Evolutionary conservation across 2,113 vertebrate genomes (phyloP), one percentile per base, ranked within the genome.

Genomic region (Istiophorus platypterus): DNA sequence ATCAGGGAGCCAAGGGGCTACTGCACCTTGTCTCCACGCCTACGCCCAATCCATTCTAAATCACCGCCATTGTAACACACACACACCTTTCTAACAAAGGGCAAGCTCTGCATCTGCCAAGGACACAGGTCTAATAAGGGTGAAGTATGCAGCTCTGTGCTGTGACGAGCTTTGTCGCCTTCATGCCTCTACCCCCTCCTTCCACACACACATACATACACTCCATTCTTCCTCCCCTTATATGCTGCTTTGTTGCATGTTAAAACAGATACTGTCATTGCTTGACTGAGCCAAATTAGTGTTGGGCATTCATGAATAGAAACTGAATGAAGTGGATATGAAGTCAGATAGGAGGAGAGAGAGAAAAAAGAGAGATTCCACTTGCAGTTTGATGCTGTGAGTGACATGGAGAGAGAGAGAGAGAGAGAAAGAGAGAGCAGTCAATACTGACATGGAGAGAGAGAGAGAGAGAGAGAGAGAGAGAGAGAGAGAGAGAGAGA

Each of bases 101-200:
- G 95, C 94, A 93, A 92, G 92, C 89, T 89, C 91, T 93, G 89
- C 92, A 92, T 94, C 93, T 93, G 91, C 93, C 94, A 95, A 95
- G 95, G 95, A 95, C 94, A 88, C 76, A 62, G 90, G 92, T 93
- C 91, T 95, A 94, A 95, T 95, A 94, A 94, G 93, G 93, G 92
- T 94, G 92, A 93, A 88, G 93, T 90, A 81, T 81, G 59, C 83
- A 42, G 83, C 86, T 87, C 84, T 66, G 87, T 78, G 90, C 85
- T 88, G 84, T 92, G 92, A 91, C 81, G 84, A 90, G 91, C 88
- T 86, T 90, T 84, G 87, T 91, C 71, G 84, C 82, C 75, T 76
- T 80, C 72, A 70, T 80, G 75, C 72, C 67, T 82, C 76, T 64
- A 52, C 79, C 69, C 76, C 72, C 41, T 78, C 81, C 72, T 73